These are phyloP conservation scores for Himalopsyche tibetana DNA, from an alignment of 2,888 invertebrate species.

Conservation along the genomic window DNA sequence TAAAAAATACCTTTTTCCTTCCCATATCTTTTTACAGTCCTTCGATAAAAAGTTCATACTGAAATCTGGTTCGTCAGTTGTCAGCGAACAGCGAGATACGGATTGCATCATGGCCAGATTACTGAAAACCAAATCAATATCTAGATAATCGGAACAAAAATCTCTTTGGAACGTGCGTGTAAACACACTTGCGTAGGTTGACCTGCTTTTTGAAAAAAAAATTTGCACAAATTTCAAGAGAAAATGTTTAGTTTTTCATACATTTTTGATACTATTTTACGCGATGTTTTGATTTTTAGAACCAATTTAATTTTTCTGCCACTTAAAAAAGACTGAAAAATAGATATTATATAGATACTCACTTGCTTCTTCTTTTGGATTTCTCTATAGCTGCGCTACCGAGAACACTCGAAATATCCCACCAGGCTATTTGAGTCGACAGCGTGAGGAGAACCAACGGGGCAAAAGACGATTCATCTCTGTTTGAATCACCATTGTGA, in stretches of 20 bases:
- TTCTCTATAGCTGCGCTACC: constrained; percentile 63
- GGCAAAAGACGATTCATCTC: constrained; percentile 67
- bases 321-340: no score
- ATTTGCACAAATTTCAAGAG: no score
- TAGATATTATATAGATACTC: not conserved
- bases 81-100: not conserved
- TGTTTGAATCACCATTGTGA: not conserved
- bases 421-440: constrained; percentile 79
- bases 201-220: no score
- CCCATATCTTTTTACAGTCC: constrained; percentile 74
- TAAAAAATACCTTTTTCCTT: constrained; percentile 72
- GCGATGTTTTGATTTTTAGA: no score
- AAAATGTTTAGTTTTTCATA: no score
- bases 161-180: not conserved
- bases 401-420: constrained; percentile 74
- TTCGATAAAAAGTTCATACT: constrained; percentile 63
- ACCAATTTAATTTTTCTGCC: no score
- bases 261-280: no score
- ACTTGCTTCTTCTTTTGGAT: constrained; percentile 52
- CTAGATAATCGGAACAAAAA: not conserved
- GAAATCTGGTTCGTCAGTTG: not conserved
- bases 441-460: constrained; percentile 77
- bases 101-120: not conserved
- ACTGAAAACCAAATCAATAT: no score
- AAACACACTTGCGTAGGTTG: no score